Evolutionary conservation across 2,797 vertebrate species (phyloP), one percentile per base, ranked within the genome.

Genomic region (Thunnus albacares): DNA sequence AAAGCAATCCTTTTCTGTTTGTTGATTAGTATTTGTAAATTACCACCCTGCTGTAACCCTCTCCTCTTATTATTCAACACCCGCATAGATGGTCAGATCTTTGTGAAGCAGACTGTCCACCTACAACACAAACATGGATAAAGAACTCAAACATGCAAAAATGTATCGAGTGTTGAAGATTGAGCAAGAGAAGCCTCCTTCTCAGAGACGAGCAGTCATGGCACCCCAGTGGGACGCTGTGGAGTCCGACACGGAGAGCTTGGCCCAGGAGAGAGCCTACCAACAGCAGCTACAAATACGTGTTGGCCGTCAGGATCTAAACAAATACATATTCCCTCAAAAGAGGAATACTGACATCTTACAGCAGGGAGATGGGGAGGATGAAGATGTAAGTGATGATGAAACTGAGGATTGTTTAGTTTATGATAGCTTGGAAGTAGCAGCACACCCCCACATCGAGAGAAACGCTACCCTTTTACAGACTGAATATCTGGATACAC

Each of bases 341-440:
- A 69, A 56, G 60, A 57, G 81, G 18, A 63, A 72, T 3, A 9
- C 9, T 13, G 52, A 45, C 3, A 22, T 28, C 5, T 75, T 64
- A n/a, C 47, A 76, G 33, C 38, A 28, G 4, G 18, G 47, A 13
- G 45, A 49, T 24, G 22, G 7, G 47, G 52, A 79, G 10, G 63
- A 59, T 24, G 63, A 59, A 17, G 35, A 77, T 30, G n/a, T n/a
- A 55, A 57, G 76, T 45, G 64, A 79, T 15, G 70, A 76, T 24
- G 80, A 78, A 2, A 68, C 10, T 3, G 53, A 93, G 3, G 26
- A 93, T 69, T 13, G 65, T 35, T 67, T 83, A 43, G 33, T 92
- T 30, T 77, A 20, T 3, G 96, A 95, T 81, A 96, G 95, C 75
- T 80, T 96, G 13, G 95, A 97, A 3, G 81, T 87, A 18, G 35